Conservation (phyloP, 2,797 vertebrate genomes). For the Phrynocephalus vlangalii region DNA sequence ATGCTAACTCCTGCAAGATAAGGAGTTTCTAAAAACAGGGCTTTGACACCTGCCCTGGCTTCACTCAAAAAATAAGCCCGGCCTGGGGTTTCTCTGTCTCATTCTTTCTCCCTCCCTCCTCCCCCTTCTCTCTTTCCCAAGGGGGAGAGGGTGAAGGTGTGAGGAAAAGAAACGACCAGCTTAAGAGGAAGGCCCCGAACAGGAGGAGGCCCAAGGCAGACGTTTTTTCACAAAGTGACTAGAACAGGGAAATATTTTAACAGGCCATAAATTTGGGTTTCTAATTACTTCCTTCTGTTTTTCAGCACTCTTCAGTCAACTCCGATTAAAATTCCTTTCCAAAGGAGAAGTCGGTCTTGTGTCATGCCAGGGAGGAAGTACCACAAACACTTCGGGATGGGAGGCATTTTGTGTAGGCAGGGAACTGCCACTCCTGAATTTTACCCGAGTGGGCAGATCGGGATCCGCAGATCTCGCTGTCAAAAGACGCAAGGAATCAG, state of each 20-base stretch:
- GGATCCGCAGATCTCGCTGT: not conserved
- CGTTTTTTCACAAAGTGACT: conserved; percentile 56
- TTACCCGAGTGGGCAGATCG: not conserved
- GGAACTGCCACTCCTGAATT: not conserved
- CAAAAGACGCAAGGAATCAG: not conserved
- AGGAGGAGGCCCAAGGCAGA: conserved; percentile 46
- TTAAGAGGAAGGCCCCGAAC: conserved; percentile 50
- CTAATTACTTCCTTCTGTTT: conserved; percentile 77
- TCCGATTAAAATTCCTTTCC: conserved; percentile 78
- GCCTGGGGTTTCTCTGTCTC: not conserved
- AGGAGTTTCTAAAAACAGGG: conserved; percentile 15
- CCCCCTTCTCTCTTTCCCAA: not conserved
- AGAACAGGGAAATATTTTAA: conserved; percentile 68
- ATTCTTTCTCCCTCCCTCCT: too few species aligned
- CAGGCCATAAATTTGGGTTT: conserved; percentile 76
- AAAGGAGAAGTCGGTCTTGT: conserved; percentile 48
- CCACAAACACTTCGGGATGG: not conserved
- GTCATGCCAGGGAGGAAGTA: conserved; percentile 33
- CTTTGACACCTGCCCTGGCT: not conserved
- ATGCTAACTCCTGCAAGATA: conserved; percentile 27
- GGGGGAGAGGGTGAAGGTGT: conserved; percentile 10
- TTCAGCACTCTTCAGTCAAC: conserved; percentile 74
- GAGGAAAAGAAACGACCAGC: conserved; percentile 20
- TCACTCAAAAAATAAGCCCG: not conserved
- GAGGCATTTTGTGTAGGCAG: not conserved